Evolutionary conservation across 2,888 invertebrate genomes (phyloP), one percentile per base, ranked within the genome.

Genomic region (Coecobrya sp.): DNA sequence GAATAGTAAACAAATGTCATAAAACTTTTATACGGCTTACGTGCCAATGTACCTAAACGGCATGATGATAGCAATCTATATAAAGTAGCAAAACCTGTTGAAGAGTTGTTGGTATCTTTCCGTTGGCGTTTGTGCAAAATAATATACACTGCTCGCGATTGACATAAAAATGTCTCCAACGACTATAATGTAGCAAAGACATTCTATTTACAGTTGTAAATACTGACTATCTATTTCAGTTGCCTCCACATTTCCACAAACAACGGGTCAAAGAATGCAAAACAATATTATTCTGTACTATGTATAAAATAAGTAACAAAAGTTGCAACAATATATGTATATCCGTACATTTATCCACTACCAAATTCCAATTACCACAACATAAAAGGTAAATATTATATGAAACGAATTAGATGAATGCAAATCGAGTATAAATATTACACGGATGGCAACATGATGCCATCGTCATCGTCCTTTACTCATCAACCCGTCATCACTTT

Each of bases 51-150:
- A 55, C 55, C 19, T 19, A 55, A 19, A n/a, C 55, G n/a, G 49
- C 13, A 7, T 19, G n/a, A 30, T 68, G 68, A 68, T 65, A 27
- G 27, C 19, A 25, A 8, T 65, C 65, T 65, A 27, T 27, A 0
- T 22, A 27, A 62, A 59, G 62, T 62, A 45, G 62, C 30, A 62
- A 84, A 84, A 84, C 84, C 59, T 84, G 84, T 84, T 84, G 36
- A 22, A 10, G 42, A 62, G 36, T 84, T 84, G 27, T 27, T 79
- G n/a, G 59, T 84, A 84, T 59, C 62, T 62, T 82, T 84, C 30
- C 62, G 27, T n/a, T 25, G 49, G 25, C 19, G 19, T 49, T 45
- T 19, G 13, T 13, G 42, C 30, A 73, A 42, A 73, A 73, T 42
- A 36, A n/a, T 49, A 42, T 19, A 42, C 19, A 42, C 30, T n/a